phyloP scores from a whole-genome alignment of 2,888 invertebrate species.

The Epirrhoe alternata region DNA sequence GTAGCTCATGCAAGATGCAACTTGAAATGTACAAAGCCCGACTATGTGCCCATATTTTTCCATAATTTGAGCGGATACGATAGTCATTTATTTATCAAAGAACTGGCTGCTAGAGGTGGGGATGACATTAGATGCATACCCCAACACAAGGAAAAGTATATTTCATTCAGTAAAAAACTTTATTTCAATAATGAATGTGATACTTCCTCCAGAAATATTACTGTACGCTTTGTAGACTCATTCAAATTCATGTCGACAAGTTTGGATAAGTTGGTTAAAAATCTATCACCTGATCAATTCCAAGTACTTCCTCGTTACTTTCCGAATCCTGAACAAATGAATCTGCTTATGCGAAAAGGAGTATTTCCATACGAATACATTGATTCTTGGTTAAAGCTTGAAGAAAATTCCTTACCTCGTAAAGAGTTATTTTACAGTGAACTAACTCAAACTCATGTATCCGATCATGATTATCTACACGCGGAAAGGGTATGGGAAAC shows the following conservation, averaged over 20 bases:
- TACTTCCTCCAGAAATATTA: conserved; percentile 1
- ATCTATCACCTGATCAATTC: conserved; percentile 4
- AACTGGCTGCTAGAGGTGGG: conserved; percentile 18
- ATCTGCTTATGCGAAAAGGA: conserved; percentile 38
- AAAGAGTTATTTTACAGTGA: conserved; percentile 36
- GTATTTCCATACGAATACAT: conserved; percentile 47
- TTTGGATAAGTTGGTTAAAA: too few relatives aligned
- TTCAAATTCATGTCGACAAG: conserved; percentile 17
- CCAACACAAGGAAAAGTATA: conserved; percentile 28
- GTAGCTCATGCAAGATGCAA: too few relatives aligned
- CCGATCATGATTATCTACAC: conserved; percentile 42
- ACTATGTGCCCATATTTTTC: conserved; percentile 16
- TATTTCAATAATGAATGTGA: neutral
- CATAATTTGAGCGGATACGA: conserved; percentile 28
- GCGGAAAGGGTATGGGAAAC: conserved; percentile 48
- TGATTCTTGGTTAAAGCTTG: conserved; percentile 33
- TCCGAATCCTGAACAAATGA: conserved; percentile 5
- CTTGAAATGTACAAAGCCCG: too few relatives aligned
- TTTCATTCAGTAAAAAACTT: conserved; percentile 22
- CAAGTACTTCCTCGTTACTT: conserved; percentile 7
- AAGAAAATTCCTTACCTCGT: conserved; percentile 37
- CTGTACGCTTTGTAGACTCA: conserved; percentile 25
- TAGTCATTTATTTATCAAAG: conserved; percentile 26
- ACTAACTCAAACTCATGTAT: conserved; percentile 29
- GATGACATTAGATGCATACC: conserved; percentile 12